A percentile compares a stretch with the other conserved stretches of the same genome.
phyloP scores from a whole-genome alignment of 2,888 invertebrate species.

The Cantharis flavilabris region DNA sequence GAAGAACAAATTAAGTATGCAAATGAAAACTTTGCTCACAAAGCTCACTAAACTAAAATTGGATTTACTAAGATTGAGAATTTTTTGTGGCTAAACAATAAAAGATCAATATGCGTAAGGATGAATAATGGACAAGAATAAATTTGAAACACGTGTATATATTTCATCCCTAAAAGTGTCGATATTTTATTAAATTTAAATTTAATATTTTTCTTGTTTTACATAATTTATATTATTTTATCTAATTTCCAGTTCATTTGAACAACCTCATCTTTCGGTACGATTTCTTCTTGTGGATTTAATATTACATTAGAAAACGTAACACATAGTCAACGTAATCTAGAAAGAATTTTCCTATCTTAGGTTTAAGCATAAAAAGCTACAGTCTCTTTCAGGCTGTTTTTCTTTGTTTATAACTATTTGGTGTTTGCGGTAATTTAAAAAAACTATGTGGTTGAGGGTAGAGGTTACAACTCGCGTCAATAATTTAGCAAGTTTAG shows the following conservation, averaged over 20 bases:
- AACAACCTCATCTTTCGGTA: not conserved
- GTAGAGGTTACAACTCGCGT: too few species aligned
- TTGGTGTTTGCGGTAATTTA: not conserved
- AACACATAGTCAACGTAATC: not conserved
- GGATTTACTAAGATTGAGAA: not conserved
- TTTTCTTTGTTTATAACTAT: not conserved
- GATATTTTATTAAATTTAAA: not conserved
- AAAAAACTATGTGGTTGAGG: too few species aligned
- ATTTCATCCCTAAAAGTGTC: not conserved
- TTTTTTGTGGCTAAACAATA: not conserved
- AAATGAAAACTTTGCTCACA: not conserved
- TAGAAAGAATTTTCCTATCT: not conserved
- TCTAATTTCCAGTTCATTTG: not conserved
- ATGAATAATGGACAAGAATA: not conserved
- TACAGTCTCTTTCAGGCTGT: too few species aligned
- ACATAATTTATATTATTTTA: not conserved
- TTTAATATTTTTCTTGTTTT: not conserved
- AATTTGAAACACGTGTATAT: not conserved
- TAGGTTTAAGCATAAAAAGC: not conserved
- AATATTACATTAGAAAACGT: not conserved
- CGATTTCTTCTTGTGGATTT: not conserved
- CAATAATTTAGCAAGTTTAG: not conserved
- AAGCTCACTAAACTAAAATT: not conserved
- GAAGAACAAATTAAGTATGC: not conserved
- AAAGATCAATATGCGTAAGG: not conserved